Conservation (phyloP, 2,888 invertebrate genomes). For the Cheilosia impressa region DNA sequence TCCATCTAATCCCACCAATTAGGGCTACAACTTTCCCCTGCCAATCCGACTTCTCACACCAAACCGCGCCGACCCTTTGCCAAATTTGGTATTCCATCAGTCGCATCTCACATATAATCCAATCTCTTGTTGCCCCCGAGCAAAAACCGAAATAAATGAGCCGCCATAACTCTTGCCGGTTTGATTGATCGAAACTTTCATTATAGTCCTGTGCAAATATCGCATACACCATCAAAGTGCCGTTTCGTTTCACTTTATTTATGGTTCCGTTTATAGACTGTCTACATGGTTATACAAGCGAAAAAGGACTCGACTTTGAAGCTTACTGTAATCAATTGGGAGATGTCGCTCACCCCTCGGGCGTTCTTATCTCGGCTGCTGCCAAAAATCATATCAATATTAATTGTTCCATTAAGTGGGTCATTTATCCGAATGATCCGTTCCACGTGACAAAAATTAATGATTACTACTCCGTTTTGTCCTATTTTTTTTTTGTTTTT, state of each 20-base stretch:
- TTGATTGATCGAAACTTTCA: conserved; percentile 68
- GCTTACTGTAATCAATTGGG: conserved; percentile 59
- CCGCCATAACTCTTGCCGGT: conserved; percentile 61
- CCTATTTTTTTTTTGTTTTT: conserved; percentile 8
- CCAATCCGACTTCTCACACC: not conserved
- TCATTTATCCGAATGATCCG: conserved; percentile 55
- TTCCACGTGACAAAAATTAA: conserved; percentile 53
- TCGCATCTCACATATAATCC: conserved; percentile 6
- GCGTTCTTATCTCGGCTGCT: conserved; percentile 38
- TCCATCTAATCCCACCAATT: not conserved
- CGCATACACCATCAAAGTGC: conserved; percentile 31
- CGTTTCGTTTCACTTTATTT: conserved; percentile 56
- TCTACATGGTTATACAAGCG: conserved; percentile 21
- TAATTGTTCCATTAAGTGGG: conserved; percentile 68
- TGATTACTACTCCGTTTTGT: conserved; percentile 19
- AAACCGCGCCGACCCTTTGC: not conserved
- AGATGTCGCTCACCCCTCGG: conserved; percentile 11
- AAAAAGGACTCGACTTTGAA: conserved; percentile 11
- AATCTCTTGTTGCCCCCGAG: not conserved
- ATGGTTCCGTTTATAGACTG: conserved; percentile 44
- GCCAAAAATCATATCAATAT: conserved; percentile 72
- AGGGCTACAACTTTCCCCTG: not conserved
- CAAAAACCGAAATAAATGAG: conserved; percentile 46
- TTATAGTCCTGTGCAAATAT: conserved; percentile 55
- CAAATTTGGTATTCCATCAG: conserved; percentile 27